Evolutionary conservation across 2,888 invertebrate species (phyloP).

Genomic region (Myathropa florea): DNA sequence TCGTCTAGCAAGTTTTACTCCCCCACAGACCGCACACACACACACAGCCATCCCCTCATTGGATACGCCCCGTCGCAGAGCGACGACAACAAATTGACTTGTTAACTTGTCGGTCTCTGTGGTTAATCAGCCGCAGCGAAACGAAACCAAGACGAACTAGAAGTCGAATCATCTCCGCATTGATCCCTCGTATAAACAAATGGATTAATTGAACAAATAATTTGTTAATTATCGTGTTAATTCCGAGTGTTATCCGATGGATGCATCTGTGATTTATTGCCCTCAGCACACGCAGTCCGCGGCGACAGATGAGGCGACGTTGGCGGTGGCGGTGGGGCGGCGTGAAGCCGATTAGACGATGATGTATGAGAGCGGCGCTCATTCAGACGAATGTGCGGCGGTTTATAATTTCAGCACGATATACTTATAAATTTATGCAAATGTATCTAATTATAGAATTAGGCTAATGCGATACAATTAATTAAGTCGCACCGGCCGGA

Average conservation of each 20-base stretch:
- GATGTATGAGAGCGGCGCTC: neutral
- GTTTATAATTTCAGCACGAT: conserved; percentile 12
- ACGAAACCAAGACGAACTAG: conserved; percentile 24
- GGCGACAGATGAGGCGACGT: neutral
- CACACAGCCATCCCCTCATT: neutral
- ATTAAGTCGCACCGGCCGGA: neutral
- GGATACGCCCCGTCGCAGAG: neutral
- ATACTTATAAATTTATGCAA: conserved; percentile 2
- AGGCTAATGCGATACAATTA: conserved; percentile 31
- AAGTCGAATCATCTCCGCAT: conserved; percentile 10
- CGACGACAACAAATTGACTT: neutral
- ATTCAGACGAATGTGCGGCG: neutral
- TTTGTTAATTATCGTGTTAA: conserved; percentile 31
- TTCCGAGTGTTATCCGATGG: neutral
- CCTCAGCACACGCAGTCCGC: neutral
- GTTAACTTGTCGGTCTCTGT: neutral
- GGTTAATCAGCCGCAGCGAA: conserved; percentile 10
- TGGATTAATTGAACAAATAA: conserved; percentile 43
- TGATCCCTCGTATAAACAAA: conserved; percentile 45
- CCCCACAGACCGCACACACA: neutral
- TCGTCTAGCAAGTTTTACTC: neutral
- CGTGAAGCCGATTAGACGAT: no score
- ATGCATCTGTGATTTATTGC: conserved; percentile 29
- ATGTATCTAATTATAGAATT: conserved; percentile 30
- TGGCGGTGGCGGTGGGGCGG: neutral